Conservation (phyloP, 2,113 vertebrate genomes). For the Elephantulus edwardii region DNA sequence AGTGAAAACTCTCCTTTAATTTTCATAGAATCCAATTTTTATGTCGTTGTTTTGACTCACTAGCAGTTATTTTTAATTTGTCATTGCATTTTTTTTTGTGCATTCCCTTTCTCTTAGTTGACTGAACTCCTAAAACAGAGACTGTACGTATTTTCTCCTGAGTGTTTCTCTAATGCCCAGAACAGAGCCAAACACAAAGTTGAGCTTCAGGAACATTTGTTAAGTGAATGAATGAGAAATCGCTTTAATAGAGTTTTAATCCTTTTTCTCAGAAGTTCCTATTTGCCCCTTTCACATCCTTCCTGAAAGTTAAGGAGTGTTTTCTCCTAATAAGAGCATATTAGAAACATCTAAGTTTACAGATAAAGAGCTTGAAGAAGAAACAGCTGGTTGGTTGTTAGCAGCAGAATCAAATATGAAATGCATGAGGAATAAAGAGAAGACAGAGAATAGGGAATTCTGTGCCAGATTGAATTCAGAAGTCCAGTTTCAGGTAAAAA, state of each 20-base stretch:
- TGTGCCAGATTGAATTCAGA: neutral
- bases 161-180: neutral
- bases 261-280: neutral
- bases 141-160: neutral
- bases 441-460: neutral
- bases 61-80: neutral
- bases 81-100: neutral
- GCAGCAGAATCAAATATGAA: neutral
- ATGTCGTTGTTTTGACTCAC: neutral
- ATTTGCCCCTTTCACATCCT: neutral
- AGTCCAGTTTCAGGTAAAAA: neutral
- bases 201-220: neutral
- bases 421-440: neutral
- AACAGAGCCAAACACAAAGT: neutral
- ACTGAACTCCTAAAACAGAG: neutral
- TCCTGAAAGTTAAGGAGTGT: neutral
- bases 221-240: neutral
- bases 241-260: neutral
- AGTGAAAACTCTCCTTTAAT: neutral
- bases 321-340: neutral
- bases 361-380: neutral
- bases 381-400: neutral
- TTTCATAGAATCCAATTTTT: too few species aligned
- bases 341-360: neutral
- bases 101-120: neutral